Conservation (phyloP, 2,797 vertebrate genomes). For the Chrosomus eos region DNA sequence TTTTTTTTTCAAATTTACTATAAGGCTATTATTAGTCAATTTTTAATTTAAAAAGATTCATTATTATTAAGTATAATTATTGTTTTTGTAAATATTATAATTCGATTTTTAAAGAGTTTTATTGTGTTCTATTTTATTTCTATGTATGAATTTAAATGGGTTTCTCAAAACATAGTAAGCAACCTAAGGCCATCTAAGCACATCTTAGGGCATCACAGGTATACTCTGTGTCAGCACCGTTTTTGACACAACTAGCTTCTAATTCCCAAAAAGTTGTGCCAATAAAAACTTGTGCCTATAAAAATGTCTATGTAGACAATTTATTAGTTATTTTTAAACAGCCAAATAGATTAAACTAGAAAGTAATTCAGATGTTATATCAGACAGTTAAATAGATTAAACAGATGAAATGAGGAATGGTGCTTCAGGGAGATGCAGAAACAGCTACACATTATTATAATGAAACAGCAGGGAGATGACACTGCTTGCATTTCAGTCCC, state of each 20-base stretch:
- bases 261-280: no score
- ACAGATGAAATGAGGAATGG: conserved; percentile 7
- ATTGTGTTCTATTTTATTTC: not conserved
- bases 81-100: no score
- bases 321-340: conserved; percentile 2
- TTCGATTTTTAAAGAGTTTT: no score
- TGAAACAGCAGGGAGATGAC: conserved; percentile 13
- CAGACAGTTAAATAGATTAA: not conserved
- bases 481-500: not conserved
- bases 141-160: not conserved
- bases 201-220: not conserved
- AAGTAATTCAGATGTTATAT: conserved; percentile 3
- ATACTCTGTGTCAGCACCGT: not conserved
- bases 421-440: conserved; percentile 25
- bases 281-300: no score
- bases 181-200: no score
- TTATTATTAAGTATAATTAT: not conserved
- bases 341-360: not conserved
- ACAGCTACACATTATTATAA: conserved; percentile 31
- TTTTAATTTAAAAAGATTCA: not conserved
- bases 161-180: not conserved
- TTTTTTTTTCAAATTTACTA: not conserved
- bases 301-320: not conserved
- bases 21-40: not conserved
- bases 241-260: not conserved